phyloP scores from a whole-genome alignment of 2,888 invertebrate genomes.

The Calameuta idolon region DNA sequence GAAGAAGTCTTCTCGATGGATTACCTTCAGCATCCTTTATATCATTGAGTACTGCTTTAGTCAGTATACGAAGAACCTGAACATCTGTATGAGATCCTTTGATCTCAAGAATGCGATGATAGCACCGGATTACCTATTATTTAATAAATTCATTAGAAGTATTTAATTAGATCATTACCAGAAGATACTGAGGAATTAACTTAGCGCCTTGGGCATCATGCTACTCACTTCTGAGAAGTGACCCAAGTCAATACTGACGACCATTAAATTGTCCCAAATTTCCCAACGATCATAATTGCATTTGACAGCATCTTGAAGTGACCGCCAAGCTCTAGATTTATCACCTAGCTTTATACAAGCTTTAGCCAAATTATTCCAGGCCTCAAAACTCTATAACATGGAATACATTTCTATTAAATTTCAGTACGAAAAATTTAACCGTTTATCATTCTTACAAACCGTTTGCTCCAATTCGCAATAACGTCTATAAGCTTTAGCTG shows the following conservation, averaged over 20 bases:
- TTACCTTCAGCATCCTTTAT: constrained; percentile 71
- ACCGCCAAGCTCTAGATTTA: constrained; percentile 85
- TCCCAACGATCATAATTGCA: constrained; percentile 96
- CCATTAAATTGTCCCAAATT: constrained; percentile 94
- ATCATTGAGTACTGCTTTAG: constrained; percentile 77
- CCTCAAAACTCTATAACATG: constrained; percentile 84
- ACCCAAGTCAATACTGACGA: constrained; percentile 87
- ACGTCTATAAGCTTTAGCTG: constrained; percentile 86
- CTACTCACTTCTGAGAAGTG: constrained; percentile 80
- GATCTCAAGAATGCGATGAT: constrained; percentile 88
- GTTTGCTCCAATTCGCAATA: constrained; percentile 88
- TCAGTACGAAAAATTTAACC: background rate
- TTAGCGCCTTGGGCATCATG: background rate
- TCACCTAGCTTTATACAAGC: constrained; percentile 90
- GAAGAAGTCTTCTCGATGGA: constrained; percentile 56
- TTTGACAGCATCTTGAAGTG: constrained; percentile 88
- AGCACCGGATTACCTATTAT: constrained; percentile 77
- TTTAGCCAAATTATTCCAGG: constrained; percentile 98
- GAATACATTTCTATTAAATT: background rate
- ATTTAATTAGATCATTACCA: background rate
- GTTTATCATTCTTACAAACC: constrained; percentile 57
- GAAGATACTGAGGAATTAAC: background rate
- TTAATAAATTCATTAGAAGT: background rate
- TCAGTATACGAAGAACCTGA: constrained; percentile 80
- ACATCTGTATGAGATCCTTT: constrained; percentile 82